A percentile compares a stretch with the other conserved stretches of the same genome.
Evolutionary conservation across 2,888 invertebrate species (phyloP).

Genomic region (Apantesis nais): DNA sequence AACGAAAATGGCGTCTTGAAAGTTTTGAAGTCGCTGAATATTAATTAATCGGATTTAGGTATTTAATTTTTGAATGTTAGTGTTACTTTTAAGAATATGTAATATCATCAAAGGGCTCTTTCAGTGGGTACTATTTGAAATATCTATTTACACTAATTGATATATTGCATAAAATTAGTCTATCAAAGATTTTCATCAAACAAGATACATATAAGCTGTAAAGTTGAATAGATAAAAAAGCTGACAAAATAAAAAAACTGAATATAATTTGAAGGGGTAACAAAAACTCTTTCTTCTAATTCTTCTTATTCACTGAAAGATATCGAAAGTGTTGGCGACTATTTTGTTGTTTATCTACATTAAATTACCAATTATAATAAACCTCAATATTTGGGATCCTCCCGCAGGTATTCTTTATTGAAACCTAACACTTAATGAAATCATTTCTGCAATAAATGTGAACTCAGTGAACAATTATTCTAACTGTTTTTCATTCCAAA

Average conservation of each 20-base stretch:
- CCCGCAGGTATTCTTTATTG: no score
- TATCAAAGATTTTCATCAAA: no score
- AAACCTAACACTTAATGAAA: neutral
- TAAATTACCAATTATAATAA: neutral
- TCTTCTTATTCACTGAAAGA: neutral
- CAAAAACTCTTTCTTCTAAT: neutral
- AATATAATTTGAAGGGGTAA: no score
- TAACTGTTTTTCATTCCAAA: constrained; percentile 8
- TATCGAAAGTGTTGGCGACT: neutral
- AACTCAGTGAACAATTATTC: constrained; percentile 13
- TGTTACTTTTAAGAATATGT: neutral
- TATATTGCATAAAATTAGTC: neutral
- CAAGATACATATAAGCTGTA: neutral
- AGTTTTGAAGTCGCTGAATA: neutral
- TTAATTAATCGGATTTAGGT: neutral
- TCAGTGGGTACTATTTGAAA: neutral
- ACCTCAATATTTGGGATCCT: neutral
- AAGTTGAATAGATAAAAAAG: neutral
- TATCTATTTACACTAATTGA: neutral
- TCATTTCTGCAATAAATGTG: neutral
- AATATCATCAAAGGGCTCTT: neutral
- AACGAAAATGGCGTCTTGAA: neutral
- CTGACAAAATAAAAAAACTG: no score
- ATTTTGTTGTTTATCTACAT: neutral
- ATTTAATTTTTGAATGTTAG: neutral